phyloP scores from a whole-genome alignment of 2,113 vertebrate species.

The Takifugu bimaculatus region DNA sequence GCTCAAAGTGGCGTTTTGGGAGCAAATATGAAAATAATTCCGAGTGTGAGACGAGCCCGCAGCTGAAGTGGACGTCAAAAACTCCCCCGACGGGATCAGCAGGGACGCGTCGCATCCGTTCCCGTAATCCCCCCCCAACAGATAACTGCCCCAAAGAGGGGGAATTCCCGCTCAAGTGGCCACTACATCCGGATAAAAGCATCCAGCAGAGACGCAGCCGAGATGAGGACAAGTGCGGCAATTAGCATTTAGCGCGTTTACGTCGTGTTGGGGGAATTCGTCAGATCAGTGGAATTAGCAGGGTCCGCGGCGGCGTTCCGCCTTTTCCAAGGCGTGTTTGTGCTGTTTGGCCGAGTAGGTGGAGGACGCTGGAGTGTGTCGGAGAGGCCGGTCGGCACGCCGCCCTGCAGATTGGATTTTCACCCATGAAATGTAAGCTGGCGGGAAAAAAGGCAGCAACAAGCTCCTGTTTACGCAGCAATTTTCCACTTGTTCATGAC shows the following conservation, averaged over 20 bases:
- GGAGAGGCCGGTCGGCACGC: conserved; percentile 52
- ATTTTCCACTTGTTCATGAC: conserved; percentile 67
- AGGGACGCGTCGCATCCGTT: too few relatives aligned
- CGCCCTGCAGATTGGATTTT: conserved; percentile 71
- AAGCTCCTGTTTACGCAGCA: conserved; percentile 74
- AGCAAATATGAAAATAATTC: conserved; percentile 1
- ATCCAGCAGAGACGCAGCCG: conserved; percentile 3
- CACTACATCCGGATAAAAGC: neutral
- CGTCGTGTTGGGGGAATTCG: neutral
- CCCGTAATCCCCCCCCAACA: too few relatives aligned
- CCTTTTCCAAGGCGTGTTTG: conserved; percentile 53
- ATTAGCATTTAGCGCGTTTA: conserved; percentile 51
- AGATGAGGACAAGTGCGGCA: conserved; percentile 34
- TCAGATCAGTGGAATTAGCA: too few relatives aligned
- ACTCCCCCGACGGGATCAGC: too few relatives aligned
- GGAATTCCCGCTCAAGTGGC: too few relatives aligned
- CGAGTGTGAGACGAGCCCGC: too few relatives aligned
- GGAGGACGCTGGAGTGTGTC: conserved; percentile 60
- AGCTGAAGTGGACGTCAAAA: too few relatives aligned
- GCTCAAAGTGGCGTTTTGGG: conserved; percentile 54
- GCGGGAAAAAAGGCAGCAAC: conserved; percentile 62
- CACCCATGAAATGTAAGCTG: conserved; percentile 75
- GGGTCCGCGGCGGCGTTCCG: conserved; percentile 38
- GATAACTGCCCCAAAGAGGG: too few relatives aligned
- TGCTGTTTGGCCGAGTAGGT: conserved; percentile 61